These are phyloP conservation scores for Tympanoctomys barrerae DNA, from an alignment of 2,797 vertebrate genomes.

Conservation along the genomic window DNA sequence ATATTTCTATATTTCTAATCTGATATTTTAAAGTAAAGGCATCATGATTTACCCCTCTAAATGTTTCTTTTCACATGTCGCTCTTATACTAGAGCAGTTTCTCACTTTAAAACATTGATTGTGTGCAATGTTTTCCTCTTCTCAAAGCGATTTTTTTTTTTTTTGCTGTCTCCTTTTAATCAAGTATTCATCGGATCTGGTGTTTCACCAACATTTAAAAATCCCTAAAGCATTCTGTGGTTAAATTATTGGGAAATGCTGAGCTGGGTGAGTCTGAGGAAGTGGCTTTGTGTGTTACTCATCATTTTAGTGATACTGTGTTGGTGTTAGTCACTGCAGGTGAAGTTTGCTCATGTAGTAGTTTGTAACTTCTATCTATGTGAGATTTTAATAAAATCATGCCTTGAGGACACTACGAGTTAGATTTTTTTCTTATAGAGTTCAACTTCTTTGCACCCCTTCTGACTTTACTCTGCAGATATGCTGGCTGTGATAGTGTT, in stretches of 20 bases:
- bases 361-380: background rate
- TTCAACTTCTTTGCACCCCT: conserved; percentile 5
- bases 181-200: background rate
- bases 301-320: background rate
- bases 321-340: background rate
- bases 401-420: background rate
- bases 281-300: conserved; percentile 44
- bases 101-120: background rate
- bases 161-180: background rate
- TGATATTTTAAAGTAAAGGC: conserved; percentile 12
- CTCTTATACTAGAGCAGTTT: conserved; percentile 32
- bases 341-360: conserved; percentile 36
- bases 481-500: background rate
- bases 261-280: conserved; percentile 53
- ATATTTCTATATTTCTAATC: background rate
- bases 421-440: background rate
- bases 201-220: background rate
- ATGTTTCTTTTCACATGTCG: conserved; percentile 3
- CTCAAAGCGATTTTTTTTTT: background rate
- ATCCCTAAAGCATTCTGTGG: background rate
- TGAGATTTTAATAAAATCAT: background rate
- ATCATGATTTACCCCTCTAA: background rate
- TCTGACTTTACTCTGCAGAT: conserved; percentile 21
- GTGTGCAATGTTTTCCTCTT: conserved; percentile 21
- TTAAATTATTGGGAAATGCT: conserved; percentile 12